Base-by-base conservation (phyloP, 2,797 vertebrate genomes). In the Oreochromis mossambicus region DNA sequence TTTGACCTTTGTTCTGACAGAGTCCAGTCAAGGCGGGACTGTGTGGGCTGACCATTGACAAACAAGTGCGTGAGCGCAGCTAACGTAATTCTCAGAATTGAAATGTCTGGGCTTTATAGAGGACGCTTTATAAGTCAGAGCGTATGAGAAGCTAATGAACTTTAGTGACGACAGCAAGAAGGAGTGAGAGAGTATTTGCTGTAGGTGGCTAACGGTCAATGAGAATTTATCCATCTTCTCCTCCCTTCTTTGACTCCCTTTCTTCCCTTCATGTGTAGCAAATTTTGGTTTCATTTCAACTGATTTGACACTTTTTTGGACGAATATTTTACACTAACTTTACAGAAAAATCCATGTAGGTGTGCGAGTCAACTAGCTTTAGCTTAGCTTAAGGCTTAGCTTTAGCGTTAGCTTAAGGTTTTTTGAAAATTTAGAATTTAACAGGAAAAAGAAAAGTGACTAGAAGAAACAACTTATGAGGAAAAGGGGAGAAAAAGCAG, bases 1-100 rank as follows among this genome's bases (percentile, higher is more conserved):
- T 79, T 32, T 87, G 90, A 88, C 93, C 89, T 94, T 87, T 78
- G 77, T 38, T 73, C 83, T 83, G 91, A 55, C 85, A 78, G 46
- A 86, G 88, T 84, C 58, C 75, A 80, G 87, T 88, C 91, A 91
- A 82, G 86, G 82, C 89, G 82, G 29, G 41, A 54, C 43, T 82
- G 87, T 78, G 93, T 93, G 91, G 92, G 92, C 87, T 21, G 78
- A 80, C 88, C 88, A 52, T 90, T 89, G 80, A 86, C 90, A 94
- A 91, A 94, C 92, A 91, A 86, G 81, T 86, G 79, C 78, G 78
- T 90, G 87, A 51, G 51, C 29, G 5, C 36, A 2, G 17, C 73
- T 79, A 85, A 89, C 85, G 85, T 76, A 12, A 86, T 86, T 81
- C 85, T 79, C 48, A 12, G 52, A 75, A 48, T 48, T 46, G 15